Percentiles rank a stretch among this genome's conserved stretches.
Conservation (phyloP, 2,797 vertebrate genomes). For the Ctenosaura bakeri region DNA sequence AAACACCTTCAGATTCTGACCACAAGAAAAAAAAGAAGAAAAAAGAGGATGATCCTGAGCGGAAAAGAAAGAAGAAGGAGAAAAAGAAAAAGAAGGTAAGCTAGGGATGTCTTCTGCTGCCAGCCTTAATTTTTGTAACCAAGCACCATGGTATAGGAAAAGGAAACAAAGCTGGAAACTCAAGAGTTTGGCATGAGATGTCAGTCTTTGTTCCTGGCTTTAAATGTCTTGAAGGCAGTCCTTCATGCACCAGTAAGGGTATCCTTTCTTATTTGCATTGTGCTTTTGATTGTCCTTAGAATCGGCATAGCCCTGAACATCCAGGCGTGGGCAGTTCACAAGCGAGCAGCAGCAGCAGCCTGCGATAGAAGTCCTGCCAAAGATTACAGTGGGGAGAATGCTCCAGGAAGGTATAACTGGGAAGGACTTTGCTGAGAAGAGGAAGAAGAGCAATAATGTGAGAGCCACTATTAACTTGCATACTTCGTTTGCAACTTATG, state of each 20-base stretch:
- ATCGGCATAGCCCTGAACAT: constrained; percentile 96
- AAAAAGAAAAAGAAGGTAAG: constrained; percentile 98
- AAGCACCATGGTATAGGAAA: background rate
- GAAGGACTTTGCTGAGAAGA: background rate
- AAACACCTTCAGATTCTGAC: constrained; percentile 96
- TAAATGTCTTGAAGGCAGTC: background rate
- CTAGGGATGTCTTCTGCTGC: background rate
- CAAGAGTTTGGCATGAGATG: background rate
- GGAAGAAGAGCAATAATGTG: background rate
- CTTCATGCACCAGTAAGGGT: background rate
- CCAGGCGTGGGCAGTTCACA: constrained; percentile 92
- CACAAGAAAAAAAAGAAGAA: constrained; percentile 99
- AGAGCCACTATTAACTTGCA: background rate
- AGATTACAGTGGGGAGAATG: background rate
- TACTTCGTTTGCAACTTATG: constrained; percentile 23
- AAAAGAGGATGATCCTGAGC: constrained; percentile 94
- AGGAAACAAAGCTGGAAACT: background rate
- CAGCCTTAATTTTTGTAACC: background rate
- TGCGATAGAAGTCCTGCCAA: constrained; percentile 83
- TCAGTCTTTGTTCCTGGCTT: background rate
- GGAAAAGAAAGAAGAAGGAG: constrained; percentile 98
- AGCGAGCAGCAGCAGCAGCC: constrained; percentile 93
- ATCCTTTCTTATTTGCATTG: constrained; percentile 9
- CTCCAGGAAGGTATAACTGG: background rate
- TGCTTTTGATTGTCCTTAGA: constrained; percentile 79